These are phyloP conservation scores for Euura saliciscinereae DNA, from an alignment of 1,140 invertebrate species.

Conservation along the genomic window DNA sequence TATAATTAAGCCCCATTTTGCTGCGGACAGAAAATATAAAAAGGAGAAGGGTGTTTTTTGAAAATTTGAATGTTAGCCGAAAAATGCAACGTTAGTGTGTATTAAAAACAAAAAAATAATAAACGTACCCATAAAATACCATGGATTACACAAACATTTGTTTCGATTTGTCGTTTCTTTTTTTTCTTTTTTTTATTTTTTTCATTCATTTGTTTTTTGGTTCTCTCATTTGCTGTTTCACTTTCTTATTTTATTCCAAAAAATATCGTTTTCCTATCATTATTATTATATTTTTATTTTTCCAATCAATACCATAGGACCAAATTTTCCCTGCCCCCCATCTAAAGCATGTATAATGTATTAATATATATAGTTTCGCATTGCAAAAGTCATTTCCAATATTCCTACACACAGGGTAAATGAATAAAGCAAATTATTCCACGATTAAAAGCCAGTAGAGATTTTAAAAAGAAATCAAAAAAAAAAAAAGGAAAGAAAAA, in stretches of 20 bases:
- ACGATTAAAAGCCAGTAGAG: neutral
- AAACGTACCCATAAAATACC: constrained; percentile 39
- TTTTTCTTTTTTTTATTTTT: constrained; percentile 15
- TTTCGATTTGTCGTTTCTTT: constrained; percentile 20
- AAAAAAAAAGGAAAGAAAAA: constrained; percentile 24
- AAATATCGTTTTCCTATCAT: too few species aligned
- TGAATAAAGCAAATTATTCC: constrained; percentile 1
- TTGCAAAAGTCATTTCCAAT: constrained; percentile 4
- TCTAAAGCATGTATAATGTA: constrained; percentile 20
- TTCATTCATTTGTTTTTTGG: neutral
- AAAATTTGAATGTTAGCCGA: constrained; percentile 9
- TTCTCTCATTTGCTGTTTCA: too few species aligned
- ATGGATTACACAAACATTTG: constrained; percentile 25
- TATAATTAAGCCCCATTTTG: constrained; percentile 15
- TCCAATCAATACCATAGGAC: constrained; percentile 35
- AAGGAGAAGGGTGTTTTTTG: constrained; percentile 24
- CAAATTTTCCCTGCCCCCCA: constrained; percentile 38
- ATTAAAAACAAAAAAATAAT: constrained; percentile 30
- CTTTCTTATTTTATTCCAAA: constrained; percentile 22
- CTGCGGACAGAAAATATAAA: constrained; percentile 26
- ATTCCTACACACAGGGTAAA: constrained; percentile 5
- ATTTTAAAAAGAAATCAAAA: neutral
- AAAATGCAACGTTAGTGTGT: constrained; percentile 29
- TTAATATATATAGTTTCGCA: constrained; percentile 6
- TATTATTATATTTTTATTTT: neutral